These are phyloP conservation scores for Apostichopus parvimensis DNA, from an alignment of 35 echinoderm and acorn worm species.

Conservation along the genomic window DNA sequence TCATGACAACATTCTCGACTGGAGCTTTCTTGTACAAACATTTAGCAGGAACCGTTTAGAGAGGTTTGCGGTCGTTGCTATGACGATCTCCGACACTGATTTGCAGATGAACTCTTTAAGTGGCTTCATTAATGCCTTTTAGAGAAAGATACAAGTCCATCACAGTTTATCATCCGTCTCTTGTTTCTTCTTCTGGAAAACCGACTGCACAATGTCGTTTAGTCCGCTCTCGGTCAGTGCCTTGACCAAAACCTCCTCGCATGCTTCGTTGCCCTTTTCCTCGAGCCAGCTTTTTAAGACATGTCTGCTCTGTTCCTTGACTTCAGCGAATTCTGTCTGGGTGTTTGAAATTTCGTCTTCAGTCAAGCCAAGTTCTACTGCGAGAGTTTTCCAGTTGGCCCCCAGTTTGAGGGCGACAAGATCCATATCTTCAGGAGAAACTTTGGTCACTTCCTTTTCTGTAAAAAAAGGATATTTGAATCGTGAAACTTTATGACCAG, in stretches of 20 bases:
- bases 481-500: no score
- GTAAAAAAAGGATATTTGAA: not conserved
- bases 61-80: no score
- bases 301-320: slow-evolving; percentile 75
- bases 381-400: slow-evolving; percentile 95
- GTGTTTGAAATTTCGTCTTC: slow-evolving; percentile 83
- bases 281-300: slow-evolving; percentile 70
- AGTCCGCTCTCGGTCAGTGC: slow-evolving; percentile 89
- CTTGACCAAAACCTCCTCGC: slow-evolving; percentile 59
- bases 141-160: no score
- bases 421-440: slow-evolving; percentile 67
- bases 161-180: not conserved
- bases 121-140: no score
- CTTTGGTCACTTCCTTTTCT: slow-evolving; percentile 31
- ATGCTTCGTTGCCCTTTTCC: slow-evolving; percentile 66
- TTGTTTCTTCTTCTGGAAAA: slow-evolving; percentile 65
- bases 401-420: slow-evolving; percentile 70
- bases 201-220: slow-evolving; percentile 94
- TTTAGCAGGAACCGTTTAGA: no score
- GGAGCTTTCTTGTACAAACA: no score
- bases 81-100: no score
- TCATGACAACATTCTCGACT: no score
- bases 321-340: slow-evolving; percentile 76
- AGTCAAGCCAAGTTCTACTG: slow-evolving; percentile 72
- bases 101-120: no score